Evolutionary conservation across 2,113 vertebrate species (phyloP).

Genomic region (Erpornis zantholeuca): DNA sequence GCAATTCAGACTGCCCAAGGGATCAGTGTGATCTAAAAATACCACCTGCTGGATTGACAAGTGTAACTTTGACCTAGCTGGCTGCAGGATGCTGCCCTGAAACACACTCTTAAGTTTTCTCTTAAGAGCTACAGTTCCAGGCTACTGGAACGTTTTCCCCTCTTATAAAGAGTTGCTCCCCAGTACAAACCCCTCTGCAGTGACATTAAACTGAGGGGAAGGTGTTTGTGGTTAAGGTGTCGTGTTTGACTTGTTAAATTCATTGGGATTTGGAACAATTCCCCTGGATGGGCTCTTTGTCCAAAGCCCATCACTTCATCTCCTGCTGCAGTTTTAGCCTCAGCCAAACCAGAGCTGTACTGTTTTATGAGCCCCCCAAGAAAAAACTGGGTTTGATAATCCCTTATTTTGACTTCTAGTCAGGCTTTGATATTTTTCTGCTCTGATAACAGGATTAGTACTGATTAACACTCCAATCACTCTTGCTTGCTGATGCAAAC

Average conservation of each 20-base stretch:
- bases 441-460: neutral
- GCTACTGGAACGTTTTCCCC: neutral
- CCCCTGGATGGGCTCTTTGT: neutral
- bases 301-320: neutral
- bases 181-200: neutral
- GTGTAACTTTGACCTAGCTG: neutral
- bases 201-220: neutral
- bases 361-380: neutral
- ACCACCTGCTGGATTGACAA: neutral
- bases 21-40: neutral
- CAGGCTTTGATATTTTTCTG: neutral
- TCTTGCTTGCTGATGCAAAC: neutral
- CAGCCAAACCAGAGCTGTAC: neutral
- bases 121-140: neutral
- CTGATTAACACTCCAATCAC: neutral
- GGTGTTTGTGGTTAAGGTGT: neutral
- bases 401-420: neutral
- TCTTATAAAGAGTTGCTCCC: neutral
- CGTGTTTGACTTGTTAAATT: neutral
- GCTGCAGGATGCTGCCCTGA: neutral
- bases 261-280: neutral
- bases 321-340: neutral
- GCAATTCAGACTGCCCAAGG: neutral
- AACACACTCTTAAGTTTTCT: neutral
- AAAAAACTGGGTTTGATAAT: neutral